Evolutionary conservation across 2,888 invertebrate genomes (phyloP), one percentile per base, ranked within the genome.

Genomic region (Prosopocoilus inquinatus): DNA sequence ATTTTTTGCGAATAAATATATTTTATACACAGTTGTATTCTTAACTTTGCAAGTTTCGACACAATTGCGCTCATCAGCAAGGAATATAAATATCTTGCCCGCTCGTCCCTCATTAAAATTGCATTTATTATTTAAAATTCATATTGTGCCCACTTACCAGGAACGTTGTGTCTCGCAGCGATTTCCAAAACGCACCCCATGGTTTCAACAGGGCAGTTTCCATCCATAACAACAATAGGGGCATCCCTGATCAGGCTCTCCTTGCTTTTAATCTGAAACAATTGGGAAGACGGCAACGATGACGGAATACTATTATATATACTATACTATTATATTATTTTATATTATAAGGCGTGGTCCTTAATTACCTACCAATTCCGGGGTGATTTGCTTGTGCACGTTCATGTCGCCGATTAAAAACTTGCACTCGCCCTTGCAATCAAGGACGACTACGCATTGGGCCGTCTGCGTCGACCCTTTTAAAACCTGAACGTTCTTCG

Each of bases 321-420:
- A n/a, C n/a, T n/a, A n/a, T n/a, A n/a, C n/a, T n/a, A n/a, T n/a
- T n/a, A n/a, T n/a, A n/a, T n/a, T n/a, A n/a, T n/a, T n/a, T n/a
- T n/a, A n/a, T n/a, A n/a, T n/a, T n/a, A n/a, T n/a, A n/a, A n/a
- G n/a, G n/a, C 16, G 2, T 8, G 12, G 8, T 34, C 57, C n/a
- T n/a, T n/a, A n/a, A 11, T 32, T 7, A 75, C 80, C 78, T 74
- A 90, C 86, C 70, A 86, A 73, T 53, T 86, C 78, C 0, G 85
- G 79, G 4, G 85, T 83, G 53, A 96, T 89, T 59, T 80, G 75
- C 9, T 80, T 73, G 71, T 95, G 92, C 15, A 91, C 84, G 41
- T 81, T 83, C 91, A 94, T 92, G 72, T 95, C 92, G 0, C 93
- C 94, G 49, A 96, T 79, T 0, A 91, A 86, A 49, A 92, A 81